Percentiles rank a stretch among this genome's conserved stretches.
Conservation (phyloP, 2,797 vertebrate genomes). For the Sitta carolinensis region DNA sequence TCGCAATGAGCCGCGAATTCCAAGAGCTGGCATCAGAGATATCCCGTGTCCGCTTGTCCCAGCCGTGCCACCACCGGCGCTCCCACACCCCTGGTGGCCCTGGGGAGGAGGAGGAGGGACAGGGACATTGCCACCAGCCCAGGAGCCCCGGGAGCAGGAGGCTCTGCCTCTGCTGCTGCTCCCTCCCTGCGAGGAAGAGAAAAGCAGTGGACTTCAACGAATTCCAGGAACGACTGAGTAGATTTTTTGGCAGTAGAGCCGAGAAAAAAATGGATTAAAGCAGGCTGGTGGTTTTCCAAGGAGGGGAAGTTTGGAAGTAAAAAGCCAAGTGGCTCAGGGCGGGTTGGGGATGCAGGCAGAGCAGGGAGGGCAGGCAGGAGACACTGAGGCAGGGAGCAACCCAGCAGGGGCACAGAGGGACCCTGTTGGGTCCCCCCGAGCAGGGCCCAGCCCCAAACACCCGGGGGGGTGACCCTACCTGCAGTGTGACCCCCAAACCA, state of each 20-base stretch:
- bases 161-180: neutral
- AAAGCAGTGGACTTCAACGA: neutral
- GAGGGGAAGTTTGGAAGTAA: neutral
- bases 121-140: neutral
- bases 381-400: too few species aligned
- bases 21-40: too few species aligned
- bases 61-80: too few species aligned
- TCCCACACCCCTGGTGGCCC: neutral
- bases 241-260: constrained; percentile 3
- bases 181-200: neutral
- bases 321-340: fast-evolving
- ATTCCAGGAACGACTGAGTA: constrained; percentile 1
- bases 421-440: neutral
- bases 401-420: neutral
- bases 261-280: neutral
- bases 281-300: constrained; percentile 4
- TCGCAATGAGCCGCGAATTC: too few species aligned
- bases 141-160: neutral
- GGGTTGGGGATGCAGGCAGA: neutral
- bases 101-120: neutral
- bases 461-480: neutral
- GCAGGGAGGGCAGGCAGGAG: neutral
- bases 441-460: neutral
- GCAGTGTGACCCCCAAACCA: neutral
- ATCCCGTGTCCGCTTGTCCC: too few species aligned